Evolutionary conservation across 2,888 invertebrate species (phyloP).

Genomic region (Trissolcus brochymenae): DNA sequence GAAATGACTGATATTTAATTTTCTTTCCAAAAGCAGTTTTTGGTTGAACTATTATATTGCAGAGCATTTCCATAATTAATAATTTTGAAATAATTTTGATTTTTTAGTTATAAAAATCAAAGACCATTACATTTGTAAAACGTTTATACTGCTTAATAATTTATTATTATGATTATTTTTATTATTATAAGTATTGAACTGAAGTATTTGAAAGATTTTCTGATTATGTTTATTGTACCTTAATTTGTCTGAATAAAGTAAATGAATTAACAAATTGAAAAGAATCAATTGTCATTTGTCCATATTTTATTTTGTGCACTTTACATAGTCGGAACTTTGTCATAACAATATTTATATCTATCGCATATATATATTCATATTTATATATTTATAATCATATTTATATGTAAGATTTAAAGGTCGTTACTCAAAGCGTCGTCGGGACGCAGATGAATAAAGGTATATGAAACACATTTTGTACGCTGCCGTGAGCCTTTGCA

Average conservation of each 20-base stretch:
- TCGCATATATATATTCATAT: slow-evolving; percentile 38
- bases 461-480: slow-evolving; percentile 60
- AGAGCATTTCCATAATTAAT: too few relatives aligned
- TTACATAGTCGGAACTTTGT: slow-evolving; percentile 59
- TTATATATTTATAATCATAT: slow-evolving; percentile 47
- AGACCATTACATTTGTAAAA: not conserved
- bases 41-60: too few relatives aligned
- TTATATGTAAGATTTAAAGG: slow-evolving; percentile 53
- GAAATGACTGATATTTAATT: too few relatives aligned
- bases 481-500: slow-evolving; percentile 63
- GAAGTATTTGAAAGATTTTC: not conserved
- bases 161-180: not conserved
- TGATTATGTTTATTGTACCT: not conserved
- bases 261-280: slow-evolving; percentile 2
- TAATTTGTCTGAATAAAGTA: slow-evolving; percentile 20
- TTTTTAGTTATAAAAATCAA: not conserved
- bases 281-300: slow-evolving; percentile 57
- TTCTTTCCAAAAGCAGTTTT: too few relatives aligned
- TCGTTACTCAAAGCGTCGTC: slow-evolving; percentile 48
- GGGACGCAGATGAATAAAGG: slow-evolving; percentile 54
- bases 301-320: slow-evolving; percentile 61
- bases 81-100: too few relatives aligned
- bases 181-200: not conserved
- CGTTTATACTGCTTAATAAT: not conserved
- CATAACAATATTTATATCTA: slow-evolving; percentile 61